Percentiles rank a stretch among this genome's conserved stretches.
Evolutionary conservation across 2,113 vertebrate genomes (phyloP).

Genomic region (Rhombomys opimus): DNA sequence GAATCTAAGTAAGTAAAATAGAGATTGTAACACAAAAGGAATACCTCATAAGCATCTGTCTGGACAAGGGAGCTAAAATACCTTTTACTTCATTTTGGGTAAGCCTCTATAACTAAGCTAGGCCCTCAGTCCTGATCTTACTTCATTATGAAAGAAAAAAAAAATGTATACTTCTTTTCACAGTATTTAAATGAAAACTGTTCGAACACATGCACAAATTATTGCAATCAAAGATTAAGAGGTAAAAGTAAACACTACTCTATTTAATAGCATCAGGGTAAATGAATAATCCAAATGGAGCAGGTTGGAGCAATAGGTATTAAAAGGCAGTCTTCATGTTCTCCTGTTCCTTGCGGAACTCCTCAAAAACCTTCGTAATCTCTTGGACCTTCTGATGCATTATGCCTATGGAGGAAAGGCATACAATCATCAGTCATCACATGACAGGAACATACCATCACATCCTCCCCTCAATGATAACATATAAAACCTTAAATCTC

Average conservation of each 20-base stretch:
- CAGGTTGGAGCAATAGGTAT: background rate
- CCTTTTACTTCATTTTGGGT: background rate
- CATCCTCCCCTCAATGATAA: background rate
- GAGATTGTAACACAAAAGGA: conserved; percentile 24
- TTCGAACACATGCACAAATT: background rate
- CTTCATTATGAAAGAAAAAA: conserved; percentile 40
- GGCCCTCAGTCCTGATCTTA: background rate
- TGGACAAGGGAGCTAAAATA: background rate
- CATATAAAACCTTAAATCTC: conserved; percentile 37
- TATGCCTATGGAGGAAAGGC: conserved; percentile 80
- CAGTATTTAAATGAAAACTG: conserved; percentile 53
- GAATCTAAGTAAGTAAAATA: background rate
- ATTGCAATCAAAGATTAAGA: conserved; percentile 48
- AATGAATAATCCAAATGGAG: conserved; percentile 47
- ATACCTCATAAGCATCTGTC: conserved; percentile 9
- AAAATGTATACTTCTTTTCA: conserved; percentile 40
- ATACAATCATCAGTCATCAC: conserved; percentile 47
- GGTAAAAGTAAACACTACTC: conserved; percentile 42
- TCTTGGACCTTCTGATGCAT: conserved; percentile 95
- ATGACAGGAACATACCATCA: conserved; percentile 14
- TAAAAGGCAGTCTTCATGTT: conserved; percentile 89
- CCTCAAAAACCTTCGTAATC: conserved; percentile 92
- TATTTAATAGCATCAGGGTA: conserved; percentile 28
- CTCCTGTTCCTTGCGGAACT: conserved; percentile 92
- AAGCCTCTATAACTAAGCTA: background rate